Base-by-base conservation (phyloP, 2,113 vertebrate genomes). In the Oxyura jamaicensis region DNA sequence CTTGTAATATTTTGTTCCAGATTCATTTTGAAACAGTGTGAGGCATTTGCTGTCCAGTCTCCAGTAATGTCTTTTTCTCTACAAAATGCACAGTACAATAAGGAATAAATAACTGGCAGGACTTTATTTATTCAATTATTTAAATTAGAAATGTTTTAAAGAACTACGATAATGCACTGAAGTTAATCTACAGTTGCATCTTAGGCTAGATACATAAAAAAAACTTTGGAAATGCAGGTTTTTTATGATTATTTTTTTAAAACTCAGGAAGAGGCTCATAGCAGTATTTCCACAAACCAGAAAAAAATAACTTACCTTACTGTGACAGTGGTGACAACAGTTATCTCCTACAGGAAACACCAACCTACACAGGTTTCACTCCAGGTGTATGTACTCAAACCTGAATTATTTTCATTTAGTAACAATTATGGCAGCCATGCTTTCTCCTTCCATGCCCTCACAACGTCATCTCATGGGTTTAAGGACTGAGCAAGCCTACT, bases 51-150 rank as follows among this genome's bases (percentile, higher is more conserved):
- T 99, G 97, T 99, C 99, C 96, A 99, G 98, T 93, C 99, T 99
- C 99, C 99, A 99, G 93, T 99, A 99, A 98, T 99, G 99, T 95
- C 99, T 98, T 97, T 99, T 99, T 97, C 99, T 98, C 99, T 99
- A 98, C 83, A 97, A 97, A 94, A 98, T 17, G 88, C 35, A 95
- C 7, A 93, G 31, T 10, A 97, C 33, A 83, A 75, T 92, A 90
- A 86, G 39, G 42, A 92, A 94, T 33, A 90, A 90, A 79, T 14
- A 13, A 76, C 20, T 73, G 4, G 8, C 4, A 50, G 4, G 8
- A 22, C 23, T 62, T 78, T 67, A 41, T 2, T 44, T 72, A 63
- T 31, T 17, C 1, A 0, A 63, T 74, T 55, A 74, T 42, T 88
- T 95, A 78, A 81, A 42, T 59, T 2, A 42, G 7, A 95, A 91